phyloP scores from a whole-genome alignment of 2,888 invertebrate genomes.

The Bellardia bayeri region DNA sequence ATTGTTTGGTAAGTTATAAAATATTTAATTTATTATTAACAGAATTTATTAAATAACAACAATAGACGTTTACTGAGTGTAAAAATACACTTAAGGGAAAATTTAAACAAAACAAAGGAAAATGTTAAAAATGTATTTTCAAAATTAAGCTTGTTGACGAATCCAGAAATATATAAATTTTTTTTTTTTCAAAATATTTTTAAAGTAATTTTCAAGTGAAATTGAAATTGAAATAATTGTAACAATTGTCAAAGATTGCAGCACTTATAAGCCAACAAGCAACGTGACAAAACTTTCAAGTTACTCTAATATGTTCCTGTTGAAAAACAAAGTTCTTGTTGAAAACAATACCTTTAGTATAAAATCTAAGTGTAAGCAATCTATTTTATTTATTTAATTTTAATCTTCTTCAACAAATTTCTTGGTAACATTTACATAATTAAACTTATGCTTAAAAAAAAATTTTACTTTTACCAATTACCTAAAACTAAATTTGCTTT shows the following conservation, averaged over 20 bases:
- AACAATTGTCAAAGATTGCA: too few relatives aligned
- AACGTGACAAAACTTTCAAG: too few relatives aligned
- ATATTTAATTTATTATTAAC: not conserved
- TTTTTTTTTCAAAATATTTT: too few relatives aligned
- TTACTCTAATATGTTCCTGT: too few relatives aligned
- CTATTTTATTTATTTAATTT: not conserved
- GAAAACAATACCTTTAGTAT: too few relatives aligned
- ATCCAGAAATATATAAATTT: too few relatives aligned
- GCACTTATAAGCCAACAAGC: too few relatives aligned
- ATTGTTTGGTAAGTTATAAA: conserved; percentile 8
- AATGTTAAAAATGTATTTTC: not conserved
- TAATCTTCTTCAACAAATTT: not conserved
- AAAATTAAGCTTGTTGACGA: too few relatives aligned
- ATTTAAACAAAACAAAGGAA: not conserved
- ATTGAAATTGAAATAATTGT: too few relatives aligned
- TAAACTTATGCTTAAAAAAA: not conserved
- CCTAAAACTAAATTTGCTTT: not conserved
- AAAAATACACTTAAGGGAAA: not conserved
- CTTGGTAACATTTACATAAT: not conserved
- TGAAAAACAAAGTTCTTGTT: too few relatives aligned
- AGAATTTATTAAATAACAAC: not conserved
- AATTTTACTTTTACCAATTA: not conserved
- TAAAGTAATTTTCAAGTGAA: too few relatives aligned
- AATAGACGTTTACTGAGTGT: not conserved
- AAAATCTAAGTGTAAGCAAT: too few relatives aligned